These are phyloP conservation scores for Gadus macrocephalus DNA, from an alignment of 2,113 vertebrate genomes.

Conservation along the genomic window DNA sequence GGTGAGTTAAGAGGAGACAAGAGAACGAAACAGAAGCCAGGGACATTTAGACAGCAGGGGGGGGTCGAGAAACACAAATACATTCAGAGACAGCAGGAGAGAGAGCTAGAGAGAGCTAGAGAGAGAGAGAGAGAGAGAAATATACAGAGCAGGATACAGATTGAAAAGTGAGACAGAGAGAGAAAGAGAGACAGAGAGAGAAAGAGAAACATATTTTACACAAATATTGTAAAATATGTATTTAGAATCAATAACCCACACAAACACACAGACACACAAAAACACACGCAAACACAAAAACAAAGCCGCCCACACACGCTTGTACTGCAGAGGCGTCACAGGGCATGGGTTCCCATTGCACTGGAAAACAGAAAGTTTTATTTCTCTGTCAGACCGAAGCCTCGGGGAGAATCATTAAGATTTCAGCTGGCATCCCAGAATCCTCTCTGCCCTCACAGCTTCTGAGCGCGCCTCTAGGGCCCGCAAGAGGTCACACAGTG, in stretches of 20 bases:
- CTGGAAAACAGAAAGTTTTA: slow-evolving; percentile 36
- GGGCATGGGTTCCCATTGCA: slow-evolving; percentile 23
- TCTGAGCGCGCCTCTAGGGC: slow-evolving; percentile 44
- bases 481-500: not conserved
- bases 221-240: too few species aligned
- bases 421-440: slow-evolving; percentile 58
- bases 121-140: too few species aligned
- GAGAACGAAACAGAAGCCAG: not conserved
- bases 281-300: slow-evolving; percentile 11
- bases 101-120: too few species aligned
- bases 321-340: slow-evolving; percentile 20
- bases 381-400: slow-evolving; percentile 52
- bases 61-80: not conserved
- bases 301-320: slow-evolving; percentile 12
- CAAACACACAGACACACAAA: slow-evolving; percentile 15
- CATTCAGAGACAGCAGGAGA: not conserved
- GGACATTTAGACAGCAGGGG: not conserved
- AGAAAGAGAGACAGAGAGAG: too few species aligned
- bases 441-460: slow-evolving; percentile 44
- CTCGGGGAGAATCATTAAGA: slow-evolving; percentile 69
- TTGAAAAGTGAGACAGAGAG: too few species aligned
- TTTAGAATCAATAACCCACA: slow-evolving; percentile 1
- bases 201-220: too few species aligned
- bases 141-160: too few species aligned
- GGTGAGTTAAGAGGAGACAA: not conserved